Evolutionary conservation across 2,888 invertebrate species (phyloP).

Genomic region (Coremacera marginata): DNA sequence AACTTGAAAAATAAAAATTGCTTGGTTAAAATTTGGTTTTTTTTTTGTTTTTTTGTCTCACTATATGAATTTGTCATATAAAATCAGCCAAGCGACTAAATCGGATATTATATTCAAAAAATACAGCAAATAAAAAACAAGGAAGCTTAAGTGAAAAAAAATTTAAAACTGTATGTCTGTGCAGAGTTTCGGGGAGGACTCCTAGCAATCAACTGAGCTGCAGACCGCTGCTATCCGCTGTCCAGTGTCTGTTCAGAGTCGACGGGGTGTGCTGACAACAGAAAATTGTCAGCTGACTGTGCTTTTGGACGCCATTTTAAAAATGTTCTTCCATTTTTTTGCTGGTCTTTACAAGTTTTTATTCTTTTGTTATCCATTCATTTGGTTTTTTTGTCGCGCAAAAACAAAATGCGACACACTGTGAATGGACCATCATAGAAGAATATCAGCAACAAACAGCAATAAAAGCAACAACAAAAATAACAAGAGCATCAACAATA

Average conservation of each 20-base stretch:
- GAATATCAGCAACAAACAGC: not conserved
- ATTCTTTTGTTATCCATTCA: not conserved
- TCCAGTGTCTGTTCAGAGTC: not conserved
- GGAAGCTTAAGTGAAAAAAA: not conserved
- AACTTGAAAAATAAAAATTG: not conserved
- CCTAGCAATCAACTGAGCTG: not conserved
- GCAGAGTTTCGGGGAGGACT: not conserved
- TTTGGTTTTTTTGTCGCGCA: not conserved
- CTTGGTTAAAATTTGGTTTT: not conserved
- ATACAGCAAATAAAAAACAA: not conserved
- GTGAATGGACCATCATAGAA: not conserved
- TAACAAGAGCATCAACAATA: no score
- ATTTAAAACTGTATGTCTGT: not conserved
- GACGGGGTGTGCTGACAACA: not conserved
- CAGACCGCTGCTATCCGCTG: not conserved
- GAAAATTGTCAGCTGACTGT: slow-evolving; percentile 4
- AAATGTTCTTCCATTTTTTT: not conserved
- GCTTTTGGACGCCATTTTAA: slow-evolving; percentile 4
- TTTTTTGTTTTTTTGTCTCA: not conserved
- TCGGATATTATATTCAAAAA: slow-evolving; percentile 18
- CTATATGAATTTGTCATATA: slow-evolving; percentile 19
- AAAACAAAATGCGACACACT: not conserved
- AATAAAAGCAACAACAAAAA: not conserved
- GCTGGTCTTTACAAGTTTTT: not conserved
- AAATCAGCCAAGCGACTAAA: slow-evolving; percentile 19